Evolutionary conservation across 1,140 invertebrate species (phyloP), one percentile per base, ranked within the genome.

Genomic region (Augochlora pura): DNA sequence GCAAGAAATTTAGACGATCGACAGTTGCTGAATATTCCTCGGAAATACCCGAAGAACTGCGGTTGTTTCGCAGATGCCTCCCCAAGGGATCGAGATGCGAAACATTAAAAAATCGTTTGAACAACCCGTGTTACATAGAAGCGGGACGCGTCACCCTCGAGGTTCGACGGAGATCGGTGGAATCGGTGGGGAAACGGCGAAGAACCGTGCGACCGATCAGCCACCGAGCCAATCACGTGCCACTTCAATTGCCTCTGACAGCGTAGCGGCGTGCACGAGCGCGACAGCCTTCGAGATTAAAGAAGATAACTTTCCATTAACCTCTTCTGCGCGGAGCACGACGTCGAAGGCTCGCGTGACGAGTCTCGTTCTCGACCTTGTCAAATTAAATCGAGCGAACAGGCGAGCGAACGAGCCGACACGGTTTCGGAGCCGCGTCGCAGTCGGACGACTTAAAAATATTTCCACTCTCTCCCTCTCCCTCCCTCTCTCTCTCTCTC

Each of bases 221-320:
- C 42, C 46, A 78, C 76, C 59, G 27, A 54, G 60, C 27, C 60
- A 42, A 78, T 78, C 76, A 78, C 76, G 76, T 78, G 76, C 69
- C 69, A 52, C 25, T 72, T 78, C 76, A 78, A 78, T 78, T 78
- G 76, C 49, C 49, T 46, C 32, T 64, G 69, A 72, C 59, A 63
- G 60, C 67, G 57, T 38, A 60, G 57, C 46, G 60, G 60, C 69
- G 76, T 23, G 68, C 46, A 64, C 76, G 76, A 77, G 76, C 69
- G 60, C 76, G 69, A 78, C 76, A 72, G 76, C 68, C 76, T 78
- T 78, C 76, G 60, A 78, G 76, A 78, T 78, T 78, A 78, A 78
- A 78, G 68, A 78, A 78, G 76, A 78, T 78, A 78, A 78, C 69
- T 78, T 78, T 78, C 76, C 49, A 78, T 78, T 78, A 78, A 78